Conservation (phyloP, 2,888 invertebrate species). For the Drepanosiphum platanoidis region DNA sequence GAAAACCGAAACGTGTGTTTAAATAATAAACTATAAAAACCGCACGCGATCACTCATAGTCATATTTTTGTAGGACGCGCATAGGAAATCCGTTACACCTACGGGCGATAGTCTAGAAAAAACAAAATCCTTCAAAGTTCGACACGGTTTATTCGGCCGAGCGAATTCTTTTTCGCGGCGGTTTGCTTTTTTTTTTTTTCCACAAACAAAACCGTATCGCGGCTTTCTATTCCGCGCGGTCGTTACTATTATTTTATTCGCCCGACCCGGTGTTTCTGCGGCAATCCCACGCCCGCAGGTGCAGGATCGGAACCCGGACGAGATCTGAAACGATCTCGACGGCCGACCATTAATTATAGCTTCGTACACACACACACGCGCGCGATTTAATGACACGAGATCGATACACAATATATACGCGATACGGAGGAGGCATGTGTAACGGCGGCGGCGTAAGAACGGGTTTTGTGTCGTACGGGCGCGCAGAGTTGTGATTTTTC, state of each 20-base stretch:
- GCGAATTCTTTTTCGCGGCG: not conserved
- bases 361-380: no score
- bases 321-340: slow-evolving; percentile 9
- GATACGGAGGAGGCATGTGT: no score
- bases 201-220: not conserved
- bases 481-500: slow-evolving; percentile 43
- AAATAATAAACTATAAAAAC: no score
- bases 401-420: slow-evolving; percentile 9
- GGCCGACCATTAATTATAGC: slow-evolving; percentile 1
- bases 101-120: not conserved
- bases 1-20: not conserved
- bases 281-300: slow-evolving; percentile 17
- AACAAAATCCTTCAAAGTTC: slow-evolving; percentile 32
- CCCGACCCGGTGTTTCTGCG: slow-evolving; percentile 5
- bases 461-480: not conserved
- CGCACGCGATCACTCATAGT: not conserved
- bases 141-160: not conserved
- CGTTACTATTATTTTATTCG: not conserved
- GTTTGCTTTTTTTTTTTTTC: slow-evolving; percentile 20
- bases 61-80: not conserved
- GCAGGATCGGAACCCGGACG: not conserved
- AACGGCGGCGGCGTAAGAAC: not conserved
- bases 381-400: slow-evolving; percentile 7
- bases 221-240: slow-evolving; percentile 36
- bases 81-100: not conserved